These are phyloP conservation scores for Chloroceryle amazona DNA, from an alignment of 2,797 vertebrate genomes.

Conservation along the genomic window DNA sequence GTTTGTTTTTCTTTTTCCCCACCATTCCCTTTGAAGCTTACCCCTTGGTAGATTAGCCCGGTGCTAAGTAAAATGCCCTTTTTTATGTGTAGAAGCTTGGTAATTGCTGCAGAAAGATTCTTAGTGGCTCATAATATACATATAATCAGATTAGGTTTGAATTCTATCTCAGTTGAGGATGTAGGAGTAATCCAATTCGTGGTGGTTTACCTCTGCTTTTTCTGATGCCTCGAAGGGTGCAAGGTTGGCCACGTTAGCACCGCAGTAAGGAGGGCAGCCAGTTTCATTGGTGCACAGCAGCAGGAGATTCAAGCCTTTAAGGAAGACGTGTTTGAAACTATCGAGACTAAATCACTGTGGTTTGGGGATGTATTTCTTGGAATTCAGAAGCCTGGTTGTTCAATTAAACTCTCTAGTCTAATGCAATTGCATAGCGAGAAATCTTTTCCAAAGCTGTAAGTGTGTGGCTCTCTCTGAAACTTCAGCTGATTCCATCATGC, in stretches of 20 bases:
- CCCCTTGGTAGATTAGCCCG: slow-evolving; percentile 90
- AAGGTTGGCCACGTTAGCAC: not conserved
- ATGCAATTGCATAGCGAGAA: slow-evolving; percentile 30
- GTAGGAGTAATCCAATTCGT: slow-evolving; percentile 81
- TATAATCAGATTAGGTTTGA: slow-evolving; percentile 95
- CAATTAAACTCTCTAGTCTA: slow-evolving; percentile 46
- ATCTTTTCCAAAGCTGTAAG: slow-evolving; percentile 37
- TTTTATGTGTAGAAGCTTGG: slow-evolving; percentile 90
- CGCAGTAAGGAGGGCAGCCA: slow-evolving; percentile 24
- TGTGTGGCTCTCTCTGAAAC: slow-evolving; percentile 38
- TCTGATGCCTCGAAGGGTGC: slow-evolving; percentile 36
- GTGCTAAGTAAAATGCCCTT: slow-evolving; percentile 90
- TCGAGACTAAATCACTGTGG: not conserved
- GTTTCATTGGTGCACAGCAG: not conserved
- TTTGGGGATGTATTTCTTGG: not conserved
- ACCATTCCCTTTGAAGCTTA: slow-evolving; percentile 87
- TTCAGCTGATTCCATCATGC: slow-evolving; percentile 37
- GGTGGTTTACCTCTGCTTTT: slow-evolving; percentile 74
- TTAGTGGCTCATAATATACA: slow-evolving; percentile 92
- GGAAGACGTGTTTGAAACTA: not conserved
- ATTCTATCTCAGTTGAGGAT: slow-evolving; percentile 84
- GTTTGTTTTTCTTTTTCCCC: not conserved
- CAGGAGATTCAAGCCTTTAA: not conserved
- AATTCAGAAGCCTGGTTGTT: not conserved
- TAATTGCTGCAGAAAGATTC: slow-evolving; percentile 96